Evolutionary conservation across 2,888 invertebrate species (phyloP).

Genomic region (Busseola fusca): DNA sequence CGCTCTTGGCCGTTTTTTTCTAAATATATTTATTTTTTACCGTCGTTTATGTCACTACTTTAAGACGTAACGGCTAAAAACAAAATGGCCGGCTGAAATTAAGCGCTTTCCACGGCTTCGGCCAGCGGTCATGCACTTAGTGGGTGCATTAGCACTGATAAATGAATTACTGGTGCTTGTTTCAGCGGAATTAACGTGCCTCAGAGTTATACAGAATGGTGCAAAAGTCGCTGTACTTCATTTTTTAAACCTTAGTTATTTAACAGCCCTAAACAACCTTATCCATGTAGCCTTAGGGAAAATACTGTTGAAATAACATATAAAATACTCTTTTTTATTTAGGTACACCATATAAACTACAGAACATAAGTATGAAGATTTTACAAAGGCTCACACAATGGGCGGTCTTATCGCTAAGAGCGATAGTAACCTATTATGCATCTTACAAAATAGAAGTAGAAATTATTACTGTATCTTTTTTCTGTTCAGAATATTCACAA

Average conservation of each 20-base stretch:
- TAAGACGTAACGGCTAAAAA: neutral
- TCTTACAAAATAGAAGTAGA: neutral
- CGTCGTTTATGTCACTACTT: neutral
- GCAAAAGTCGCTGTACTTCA: neutral
- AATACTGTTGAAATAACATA: too few relatives aligned
- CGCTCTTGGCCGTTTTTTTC: too few relatives aligned
- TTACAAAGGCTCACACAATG: too few relatives aligned
- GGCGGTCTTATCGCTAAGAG: too few relatives aligned
- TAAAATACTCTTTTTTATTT: too few relatives aligned
- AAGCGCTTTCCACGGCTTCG: constrained; percentile 15
- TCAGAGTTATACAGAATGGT: neutral
- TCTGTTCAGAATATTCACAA: neutral
- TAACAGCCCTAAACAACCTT: neutral
- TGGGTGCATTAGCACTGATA: constrained; percentile 46
- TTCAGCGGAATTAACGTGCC: neutral
- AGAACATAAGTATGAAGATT: too few relatives aligned
- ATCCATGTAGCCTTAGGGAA: neutral
- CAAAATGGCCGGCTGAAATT: constrained; percentile 25
- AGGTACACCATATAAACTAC: too few relatives aligned
- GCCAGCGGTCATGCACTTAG: constrained; percentile 45
- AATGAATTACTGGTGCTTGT: constrained; percentile 44
- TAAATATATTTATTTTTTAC: neutral
- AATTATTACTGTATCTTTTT: neutral
- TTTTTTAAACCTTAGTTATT: neutral
- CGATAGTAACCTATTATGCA: neutral